Conservation (phyloP, 1,140 invertebrate species). For the Temnothorax nylanderi region DNA sequence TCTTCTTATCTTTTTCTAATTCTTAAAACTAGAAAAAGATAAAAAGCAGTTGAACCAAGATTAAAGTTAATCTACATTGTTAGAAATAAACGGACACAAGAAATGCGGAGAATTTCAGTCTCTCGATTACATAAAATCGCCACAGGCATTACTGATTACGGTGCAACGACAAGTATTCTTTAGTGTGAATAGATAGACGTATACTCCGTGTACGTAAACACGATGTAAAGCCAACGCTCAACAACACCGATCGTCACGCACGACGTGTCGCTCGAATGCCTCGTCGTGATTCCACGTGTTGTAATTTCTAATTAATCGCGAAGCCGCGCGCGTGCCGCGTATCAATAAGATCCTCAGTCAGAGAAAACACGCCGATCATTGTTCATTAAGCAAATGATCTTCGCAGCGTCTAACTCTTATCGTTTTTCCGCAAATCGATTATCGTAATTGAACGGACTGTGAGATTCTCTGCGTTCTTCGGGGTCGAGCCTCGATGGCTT, state of each 20-base stretch:
- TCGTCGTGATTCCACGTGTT: constrained; percentile 59
- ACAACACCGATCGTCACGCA: constrained; percentile 14
- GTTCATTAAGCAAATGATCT: constrained; percentile 68
- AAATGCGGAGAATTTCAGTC: neutral
- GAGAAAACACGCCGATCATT: constrained; percentile 68
- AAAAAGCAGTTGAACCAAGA: too few species aligned
- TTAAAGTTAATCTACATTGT: neutral
- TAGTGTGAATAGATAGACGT: neutral
- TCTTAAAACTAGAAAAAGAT: neutral
- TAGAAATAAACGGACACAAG: neutral
- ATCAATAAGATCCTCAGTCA: constrained; percentile 59
- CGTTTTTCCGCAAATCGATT: constrained; percentile 64
- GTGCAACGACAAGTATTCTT: constrained; percentile 14
- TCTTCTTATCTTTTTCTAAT: neutral
- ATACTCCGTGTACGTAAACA: neutral
- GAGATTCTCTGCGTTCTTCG: constrained; percentile 13
- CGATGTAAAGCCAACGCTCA: neutral
- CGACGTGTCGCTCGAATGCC: neutral
- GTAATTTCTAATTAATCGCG: constrained; percentile 62
- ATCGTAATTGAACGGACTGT: constrained; percentile 57
- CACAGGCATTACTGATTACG: neutral
- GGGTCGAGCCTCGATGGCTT: neutral
- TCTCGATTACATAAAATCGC: neutral
- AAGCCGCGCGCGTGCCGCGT: constrained; percentile 64
- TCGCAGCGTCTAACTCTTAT: constrained; percentile 51